Conservation (phyloP, 2,113 vertebrate genomes). For the Nymphicus hollandicus region DNA sequence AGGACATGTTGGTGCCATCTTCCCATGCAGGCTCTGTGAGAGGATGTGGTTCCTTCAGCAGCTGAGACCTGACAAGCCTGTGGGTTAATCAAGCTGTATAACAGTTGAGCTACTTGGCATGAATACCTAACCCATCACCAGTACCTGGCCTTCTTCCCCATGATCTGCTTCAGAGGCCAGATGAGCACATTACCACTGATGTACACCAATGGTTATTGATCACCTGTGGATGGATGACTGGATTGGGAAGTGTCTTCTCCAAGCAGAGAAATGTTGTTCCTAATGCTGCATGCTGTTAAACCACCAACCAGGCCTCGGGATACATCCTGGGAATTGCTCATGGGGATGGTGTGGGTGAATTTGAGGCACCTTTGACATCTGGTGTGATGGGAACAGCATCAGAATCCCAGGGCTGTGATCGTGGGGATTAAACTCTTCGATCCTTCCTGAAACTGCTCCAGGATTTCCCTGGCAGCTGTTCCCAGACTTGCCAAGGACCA, state of each 20-base stretch:
- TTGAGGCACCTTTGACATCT: not conserved
- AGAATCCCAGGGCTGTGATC: not conserved
- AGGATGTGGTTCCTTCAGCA: not conserved
- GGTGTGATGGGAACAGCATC: not conserved
- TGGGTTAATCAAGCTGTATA: not conserved
- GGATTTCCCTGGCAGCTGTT: conserved; percentile 11
- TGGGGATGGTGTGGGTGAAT: not conserved
- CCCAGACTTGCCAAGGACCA: not conserved
- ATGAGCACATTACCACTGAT: not conserved
- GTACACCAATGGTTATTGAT: not conserved
- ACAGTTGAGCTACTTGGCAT: not conserved
- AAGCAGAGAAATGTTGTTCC: not conserved
- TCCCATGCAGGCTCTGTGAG: not conserved
- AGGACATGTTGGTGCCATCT: not conserved
- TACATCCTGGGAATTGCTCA: not conserved
- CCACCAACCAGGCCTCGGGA: not conserved
- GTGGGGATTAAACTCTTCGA: not conserved
- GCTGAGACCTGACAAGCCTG: not conserved
- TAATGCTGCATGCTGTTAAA: not conserved
- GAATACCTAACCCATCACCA: not conserved
- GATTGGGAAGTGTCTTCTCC: not conserved
- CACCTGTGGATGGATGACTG: not conserved
- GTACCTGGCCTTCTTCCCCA: not conserved
- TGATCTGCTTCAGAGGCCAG: not conserved
- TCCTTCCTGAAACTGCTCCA: not conserved